A percentile compares a stretch with the other conserved stretches of the same genome.
These are phyloP conservation scores for Sphyrna mokarran DNA, from an alignment of 2,113 vertebrate genomes.

Conservation along the genomic window DNA sequence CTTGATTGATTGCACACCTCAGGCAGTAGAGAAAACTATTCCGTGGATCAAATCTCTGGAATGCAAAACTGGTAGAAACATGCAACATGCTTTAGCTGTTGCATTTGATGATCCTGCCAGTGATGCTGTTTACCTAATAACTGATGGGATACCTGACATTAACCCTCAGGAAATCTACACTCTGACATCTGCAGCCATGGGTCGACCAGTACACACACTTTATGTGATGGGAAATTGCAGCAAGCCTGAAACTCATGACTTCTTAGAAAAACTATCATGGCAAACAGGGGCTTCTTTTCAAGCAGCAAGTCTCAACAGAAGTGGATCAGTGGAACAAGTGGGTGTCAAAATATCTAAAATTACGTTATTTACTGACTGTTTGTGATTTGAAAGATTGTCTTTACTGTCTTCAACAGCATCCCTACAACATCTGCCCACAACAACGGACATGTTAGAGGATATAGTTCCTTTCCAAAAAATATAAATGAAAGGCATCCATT, in stretches of 20 bases:
- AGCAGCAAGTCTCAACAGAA: background rate
- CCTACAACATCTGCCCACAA: background rate
- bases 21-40: background rate
- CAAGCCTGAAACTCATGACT: background rate
- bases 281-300: constrained; percentile 39
- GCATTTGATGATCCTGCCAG: background rate
- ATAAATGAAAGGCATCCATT: background rate
- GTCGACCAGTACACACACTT: background rate
- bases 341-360: background rate
- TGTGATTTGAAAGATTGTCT: background rate
- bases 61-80: background rate
- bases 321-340: constrained; percentile 7
- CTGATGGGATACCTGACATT: background rate
- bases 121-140: background rate
- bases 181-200: fast-evolving
- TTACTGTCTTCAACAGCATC: background rate
- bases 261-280: background rate
- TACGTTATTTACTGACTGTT: background rate
- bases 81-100: background rate
- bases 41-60: constrained; percentile 31
- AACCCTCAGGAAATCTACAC: background rate
- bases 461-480: background rate
- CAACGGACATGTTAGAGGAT: background rate
- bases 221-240: constrained; percentile 6
- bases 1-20: background rate